These are phyloP conservation scores for Leptopilina myrica DNA, from an alignment of 2,888 invertebrate genomes.

Conservation along the genomic window DNA sequence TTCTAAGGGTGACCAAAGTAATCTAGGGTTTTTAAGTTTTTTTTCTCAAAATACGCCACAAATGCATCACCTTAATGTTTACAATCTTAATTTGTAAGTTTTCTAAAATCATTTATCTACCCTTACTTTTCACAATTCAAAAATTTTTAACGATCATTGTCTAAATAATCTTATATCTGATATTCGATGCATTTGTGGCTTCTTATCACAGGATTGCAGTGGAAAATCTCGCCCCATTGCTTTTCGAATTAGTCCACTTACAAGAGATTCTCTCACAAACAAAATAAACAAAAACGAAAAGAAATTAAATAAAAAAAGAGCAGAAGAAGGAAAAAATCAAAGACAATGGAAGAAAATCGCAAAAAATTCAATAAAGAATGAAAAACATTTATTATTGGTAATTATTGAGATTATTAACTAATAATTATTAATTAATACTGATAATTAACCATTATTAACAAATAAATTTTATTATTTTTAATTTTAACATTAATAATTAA, in stretches of 20 bases:
- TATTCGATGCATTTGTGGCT: conserved; percentile 24
- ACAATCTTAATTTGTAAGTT: conserved; percentile 22
- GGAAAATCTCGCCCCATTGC: conserved; percentile 19
- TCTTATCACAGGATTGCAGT: conserved; percentile 39
- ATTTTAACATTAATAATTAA: no score
- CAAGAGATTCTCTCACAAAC: not conserved
- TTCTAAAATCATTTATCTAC: conserved; percentile 28
- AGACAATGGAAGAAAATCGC: conserved; percentile 2
- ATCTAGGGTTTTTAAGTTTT: conserved; percentile 35
- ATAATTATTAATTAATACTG: no score
- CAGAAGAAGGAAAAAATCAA: not conserved
- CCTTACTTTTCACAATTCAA: not conserved
- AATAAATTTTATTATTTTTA: no score
- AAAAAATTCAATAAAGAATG: not conserved
- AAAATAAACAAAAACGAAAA: not conserved
- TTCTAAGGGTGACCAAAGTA: conserved; percentile 29
- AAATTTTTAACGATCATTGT: conserved; percentile 6
- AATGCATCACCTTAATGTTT: conserved; percentile 22
- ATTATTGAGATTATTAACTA: no score
- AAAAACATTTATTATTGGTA: not conserved
- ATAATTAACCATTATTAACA: no score
- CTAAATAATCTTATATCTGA: conserved; percentile 27
- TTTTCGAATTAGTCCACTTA: not conserved
- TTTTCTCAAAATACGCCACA: conserved; percentile 39
- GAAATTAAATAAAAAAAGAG: not conserved